Evolutionary conservation across 2,888 invertebrate genomes (phyloP), one percentile per base, ranked within the genome.

Genomic region (Lapara coniferarum): DNA sequence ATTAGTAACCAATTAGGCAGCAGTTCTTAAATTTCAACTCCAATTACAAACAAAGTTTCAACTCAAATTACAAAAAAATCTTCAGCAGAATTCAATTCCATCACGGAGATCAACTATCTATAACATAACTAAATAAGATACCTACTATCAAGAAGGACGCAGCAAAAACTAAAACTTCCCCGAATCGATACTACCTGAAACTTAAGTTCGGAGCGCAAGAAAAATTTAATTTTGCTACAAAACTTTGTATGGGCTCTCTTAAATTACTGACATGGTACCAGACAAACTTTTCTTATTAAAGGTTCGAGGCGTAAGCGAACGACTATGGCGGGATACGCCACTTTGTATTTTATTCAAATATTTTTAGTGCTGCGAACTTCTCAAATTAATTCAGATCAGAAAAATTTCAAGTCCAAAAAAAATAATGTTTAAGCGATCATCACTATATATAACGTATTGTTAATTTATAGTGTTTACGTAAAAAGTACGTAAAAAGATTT

Each of bases 231-330:
- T 88, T 87, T 78, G 83, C 81, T 82, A 82, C 82, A 81, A 78
- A 88, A 89, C 84, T 89, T 87, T 84, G 73, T 85, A 85, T 83
- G 82, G 82, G 73, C 81, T 81, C 84, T 85, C 84, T 85, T 86
- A 88, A 89, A 87, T 89, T 85, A 88, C 88, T 85, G 84, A 86
- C 86, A 80, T 83, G 80, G 83, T 82, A 80, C 80, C 71, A 73
- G 79, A 71, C 68, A 71, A 89, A 89, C 78, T 90, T 89, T 89
- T 86, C 87, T 83, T 88, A 85, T 86, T 88, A 87, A 80, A 82
- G 78, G 75, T 74, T 73, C 76, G 73, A 71, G 73, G 73, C 72
- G 71, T 71, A 71, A 73, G 70, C 69, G 63, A 77, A 69, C 70
- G 72, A 72, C 71, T 77, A 58, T 46, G 1, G 16, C 68, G 44